Evolutionary conservation across 2,888 invertebrate species (phyloP), one percentile per base, ranked within the genome.

Genomic region (Philereme transversata): DNA sequence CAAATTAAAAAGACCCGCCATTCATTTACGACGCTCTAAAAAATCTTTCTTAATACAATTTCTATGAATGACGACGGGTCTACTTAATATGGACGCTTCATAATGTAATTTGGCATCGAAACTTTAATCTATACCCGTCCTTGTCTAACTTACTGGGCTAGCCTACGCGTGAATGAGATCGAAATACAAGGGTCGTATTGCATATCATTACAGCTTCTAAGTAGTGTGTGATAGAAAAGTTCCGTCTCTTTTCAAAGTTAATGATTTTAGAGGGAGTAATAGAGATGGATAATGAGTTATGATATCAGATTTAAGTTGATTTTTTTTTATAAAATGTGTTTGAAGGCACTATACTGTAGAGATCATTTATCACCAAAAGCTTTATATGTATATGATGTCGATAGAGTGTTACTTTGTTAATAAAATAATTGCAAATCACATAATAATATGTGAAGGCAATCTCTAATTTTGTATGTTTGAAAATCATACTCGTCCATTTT

Each of bases 121-220:
- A 63, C 71, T 67, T 60, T 56, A 64, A 54, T 56, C 54, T 51
- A 48, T 62, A 45, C 5, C 57, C 46, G 41, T 75, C 73, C 63
- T 70, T 51, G 52, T 75, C 63, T 36, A 41, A 53, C 56, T 38
- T 34, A 22, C 10, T 0, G 38, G 11, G 10, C 11, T 8, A 7
- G 45, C 5, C 53, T 7, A 46, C 7, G 61, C n/a, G 43, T 33
- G 65, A 76, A 51, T 52, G 67, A 68, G 74, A 75, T 59, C 49
- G 66, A 36, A 52, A 53, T 64, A 69, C 65, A 61, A 64, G 77
- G 72, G 71, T 75, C 73, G 69, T 63, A 68, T 78, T 78, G 77
- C 77, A 76, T 78, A 76, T 78, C 75, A 76, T 76, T 78, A 78
- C 62, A 70, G 66, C 45, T 62, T 45, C 47, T 63, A 55, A 61